phyloP scores from a whole-genome alignment of 92 coral and sea anemone species.

The Porites cylindrica region DNA sequence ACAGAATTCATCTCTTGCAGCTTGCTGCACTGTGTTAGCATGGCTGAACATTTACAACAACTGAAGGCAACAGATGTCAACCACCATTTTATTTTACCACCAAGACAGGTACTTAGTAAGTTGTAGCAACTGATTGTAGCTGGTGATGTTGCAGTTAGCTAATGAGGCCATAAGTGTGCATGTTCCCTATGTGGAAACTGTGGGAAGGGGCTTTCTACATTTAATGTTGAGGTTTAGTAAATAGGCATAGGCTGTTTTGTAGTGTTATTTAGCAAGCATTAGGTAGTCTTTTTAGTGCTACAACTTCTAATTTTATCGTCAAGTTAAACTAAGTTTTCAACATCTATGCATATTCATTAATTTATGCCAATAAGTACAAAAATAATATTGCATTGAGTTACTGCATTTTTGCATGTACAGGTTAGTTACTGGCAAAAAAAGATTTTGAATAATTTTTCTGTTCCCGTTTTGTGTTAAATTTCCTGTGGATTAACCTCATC shows the following conservation, averaged over 20 bases:
- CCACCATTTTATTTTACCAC: not conserved
- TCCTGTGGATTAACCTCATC: not conserved
- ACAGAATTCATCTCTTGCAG: not conserved
- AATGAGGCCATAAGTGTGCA: not conserved
- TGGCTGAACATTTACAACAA: not conserved
- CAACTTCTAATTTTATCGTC: not conserved
- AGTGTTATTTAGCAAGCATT: not conserved
- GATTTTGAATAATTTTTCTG: not conserved
- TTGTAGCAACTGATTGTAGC: not conserved
- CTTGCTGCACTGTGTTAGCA: not conserved
- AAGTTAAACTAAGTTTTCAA: not conserved
- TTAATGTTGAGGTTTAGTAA: not conserved
- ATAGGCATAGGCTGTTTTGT: not conserved
- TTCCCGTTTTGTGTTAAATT: too few species aligned
- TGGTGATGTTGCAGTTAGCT: not conserved
- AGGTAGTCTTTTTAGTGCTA: too few species aligned
- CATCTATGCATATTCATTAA: not conserved
- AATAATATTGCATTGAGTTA: not conserved
- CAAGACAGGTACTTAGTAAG: slow-evolving; percentile 9
- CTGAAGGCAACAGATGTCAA: not conserved
- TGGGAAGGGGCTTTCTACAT: not conserved
- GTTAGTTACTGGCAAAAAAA: not conserved
- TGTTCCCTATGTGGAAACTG: not conserved
- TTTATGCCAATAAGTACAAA: not conserved
- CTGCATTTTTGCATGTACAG: not conserved